Conservation (phyloP, 2,888 invertebrate species). For the Lasioglossum zephyrum region DNA sequence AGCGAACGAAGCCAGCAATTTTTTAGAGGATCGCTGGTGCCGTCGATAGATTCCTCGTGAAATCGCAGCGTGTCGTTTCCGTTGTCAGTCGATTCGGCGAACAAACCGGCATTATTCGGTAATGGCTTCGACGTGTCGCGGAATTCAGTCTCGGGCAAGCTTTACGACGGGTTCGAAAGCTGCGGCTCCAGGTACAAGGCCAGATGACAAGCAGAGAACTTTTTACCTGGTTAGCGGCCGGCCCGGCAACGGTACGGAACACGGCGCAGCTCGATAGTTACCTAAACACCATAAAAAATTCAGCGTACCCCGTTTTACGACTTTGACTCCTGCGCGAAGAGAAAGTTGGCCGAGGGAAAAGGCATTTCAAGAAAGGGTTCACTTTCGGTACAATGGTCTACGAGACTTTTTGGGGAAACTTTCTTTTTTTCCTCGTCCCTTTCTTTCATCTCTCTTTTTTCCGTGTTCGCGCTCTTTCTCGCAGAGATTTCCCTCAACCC, state of each 20-base stretch:
- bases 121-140: neutral
- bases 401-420: slow-evolving; percentile 66
- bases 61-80: neutral
- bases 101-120: slow-evolving; percentile 3
- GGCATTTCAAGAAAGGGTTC: slow-evolving; percentile 78
- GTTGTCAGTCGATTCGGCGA: neutral
- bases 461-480: slow-evolving; percentile 33
- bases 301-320: slow-evolving; percentile 77
- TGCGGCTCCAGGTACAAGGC: slow-evolving; percentile 26
- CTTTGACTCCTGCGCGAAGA: slow-evolving; percentile 70
- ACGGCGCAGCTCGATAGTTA: slow-evolving; percentile 62
- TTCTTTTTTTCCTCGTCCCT: slow-evolving; percentile 75
- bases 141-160: too few species aligned
- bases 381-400: slow-evolving; percentile 55
- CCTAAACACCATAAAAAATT: slow-evolving; percentile 82
- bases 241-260: neutral
- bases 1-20: neutral
- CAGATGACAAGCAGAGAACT: slow-evolving; percentile 27
- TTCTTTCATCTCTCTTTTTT: neutral
- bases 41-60: neutral
- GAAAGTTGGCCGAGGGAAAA: slow-evolving; percentile 73
- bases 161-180: slow-evolving; percentile 1
- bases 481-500: slow-evolving; percentile 76
- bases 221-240: slow-evolving; percentile 57
- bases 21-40: neutral